These are phyloP conservation scores for Pelobates fuscus DNA, from an alignment of 2,113 vertebrate species.

Conservation along the genomic window DNA sequence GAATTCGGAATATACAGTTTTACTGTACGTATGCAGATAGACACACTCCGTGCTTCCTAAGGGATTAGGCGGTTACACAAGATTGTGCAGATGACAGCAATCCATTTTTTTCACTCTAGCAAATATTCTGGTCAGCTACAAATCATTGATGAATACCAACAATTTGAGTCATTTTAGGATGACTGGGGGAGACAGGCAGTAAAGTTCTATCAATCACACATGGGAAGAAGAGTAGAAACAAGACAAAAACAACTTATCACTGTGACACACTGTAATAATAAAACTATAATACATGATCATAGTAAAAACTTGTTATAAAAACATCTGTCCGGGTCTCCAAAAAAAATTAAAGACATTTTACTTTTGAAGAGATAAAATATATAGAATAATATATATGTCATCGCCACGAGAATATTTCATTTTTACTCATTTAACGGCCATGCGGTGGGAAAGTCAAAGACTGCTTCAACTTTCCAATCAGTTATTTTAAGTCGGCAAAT, in stretches of 20 bases:
- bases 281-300: background rate
- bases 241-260: background rate
- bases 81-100: background rate
- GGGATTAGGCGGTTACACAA: background rate
- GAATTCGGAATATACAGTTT: too few relatives aligned
- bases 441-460: too few relatives aligned
- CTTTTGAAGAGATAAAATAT: too few relatives aligned
- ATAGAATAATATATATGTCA: too few relatives aligned
- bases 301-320: background rate
- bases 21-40: too few relatives aligned
- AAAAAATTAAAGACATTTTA: too few relatives aligned
- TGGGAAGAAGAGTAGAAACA: background rate
- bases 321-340: slow-evolving; percentile 6
- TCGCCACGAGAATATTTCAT: too few relatives aligned
- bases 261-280: background rate
- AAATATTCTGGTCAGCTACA: slow-evolving; percentile 23
- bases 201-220: slow-evolving; percentile 22
- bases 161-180: slow-evolving; percentile 17
- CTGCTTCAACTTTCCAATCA: too few relatives aligned
- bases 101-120: background rate
- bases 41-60: background rate
- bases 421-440: too few relatives aligned
- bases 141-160: slow-evolving; percentile 21
- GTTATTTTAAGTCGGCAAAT: too few relatives aligned
- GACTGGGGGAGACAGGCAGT: slow-evolving; percentile 18